These are phyloP conservation scores for Lithosia quadra DNA, from an alignment of 2,888 invertebrate species.

Conservation along the genomic window DNA sequence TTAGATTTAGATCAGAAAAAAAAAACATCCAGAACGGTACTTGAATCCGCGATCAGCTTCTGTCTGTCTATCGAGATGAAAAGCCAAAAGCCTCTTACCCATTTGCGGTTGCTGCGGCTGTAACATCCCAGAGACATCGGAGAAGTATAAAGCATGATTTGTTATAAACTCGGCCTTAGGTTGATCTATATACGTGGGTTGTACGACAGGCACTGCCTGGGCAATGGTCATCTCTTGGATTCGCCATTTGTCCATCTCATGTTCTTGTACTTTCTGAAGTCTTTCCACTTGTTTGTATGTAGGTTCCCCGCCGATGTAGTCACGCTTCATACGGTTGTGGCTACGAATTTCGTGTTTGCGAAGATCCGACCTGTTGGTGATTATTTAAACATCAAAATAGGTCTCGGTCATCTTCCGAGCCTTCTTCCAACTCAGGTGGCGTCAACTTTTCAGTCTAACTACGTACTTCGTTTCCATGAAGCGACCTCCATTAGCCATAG, in stretches of 20 bases:
- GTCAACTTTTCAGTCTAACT: too few relatives aligned
- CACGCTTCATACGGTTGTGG: conserved; percentile 81
- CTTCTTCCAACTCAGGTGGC: too few relatives aligned
- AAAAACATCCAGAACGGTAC: too few relatives aligned
- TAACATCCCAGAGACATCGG: conserved; percentile 71
- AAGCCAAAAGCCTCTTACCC: conserved; percentile 61
- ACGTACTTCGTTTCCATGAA: too few relatives aligned
- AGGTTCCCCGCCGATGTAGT: conserved; percentile 81
- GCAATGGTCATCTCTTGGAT: conserved; percentile 48
- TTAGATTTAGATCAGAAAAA: too few relatives aligned
- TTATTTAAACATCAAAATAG: neutral
- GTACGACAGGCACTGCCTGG: conserved; percentile 56
- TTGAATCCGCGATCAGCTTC: too few relatives aligned
- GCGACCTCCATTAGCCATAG: too few relatives aligned
- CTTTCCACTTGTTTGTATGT: conserved; percentile 80
- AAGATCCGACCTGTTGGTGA: conserved; percentile 71
- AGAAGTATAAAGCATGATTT: conserved; percentile 71
- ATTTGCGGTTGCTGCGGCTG: conserved; percentile 66
- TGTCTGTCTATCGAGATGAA: too few relatives aligned
- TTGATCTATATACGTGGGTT: conserved; percentile 71
- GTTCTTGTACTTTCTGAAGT: conserved; percentile 70
- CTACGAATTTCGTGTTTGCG: conserved; percentile 82
- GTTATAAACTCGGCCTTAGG: conserved; percentile 63
- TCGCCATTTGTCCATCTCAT: conserved; percentile 55
- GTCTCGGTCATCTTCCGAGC: too few relatives aligned